These are phyloP conservation scores for Metopia argyrocephala DNA, from an alignment of 2,888 invertebrate genomes.

Conservation along the genomic window DNA sequence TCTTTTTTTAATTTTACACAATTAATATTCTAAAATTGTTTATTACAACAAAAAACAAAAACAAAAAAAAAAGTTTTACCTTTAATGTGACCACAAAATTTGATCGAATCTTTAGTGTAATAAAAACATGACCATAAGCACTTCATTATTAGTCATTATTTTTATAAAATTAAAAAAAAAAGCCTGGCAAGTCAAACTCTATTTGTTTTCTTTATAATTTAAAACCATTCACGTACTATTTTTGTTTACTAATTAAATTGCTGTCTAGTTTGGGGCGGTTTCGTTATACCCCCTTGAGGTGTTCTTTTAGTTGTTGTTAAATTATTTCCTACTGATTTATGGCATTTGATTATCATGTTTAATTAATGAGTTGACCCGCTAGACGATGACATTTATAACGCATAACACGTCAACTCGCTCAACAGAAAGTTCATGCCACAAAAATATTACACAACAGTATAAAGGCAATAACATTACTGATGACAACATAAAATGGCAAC, in stretches of 20 bases:
- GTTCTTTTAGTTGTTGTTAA: slow-evolving; percentile 52
- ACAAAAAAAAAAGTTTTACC: too few species aligned
- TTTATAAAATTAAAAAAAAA: neutral
- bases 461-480: slow-evolving; percentile 7
- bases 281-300: slow-evolving; percentile 37
- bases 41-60: too few species aligned
- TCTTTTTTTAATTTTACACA: too few species aligned
- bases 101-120: neutral
- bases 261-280: slow-evolving; percentile 38
- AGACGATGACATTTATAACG: slow-evolving; percentile 65
- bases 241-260: slow-evolving; percentile 47
- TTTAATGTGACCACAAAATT: too few species aligned
- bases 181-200: neutral
- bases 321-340: slow-evolving; percentile 65
- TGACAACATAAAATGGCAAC: neutral
- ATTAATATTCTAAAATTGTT: too few species aligned
- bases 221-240: neutral
- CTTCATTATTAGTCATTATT: slow-evolving; percentile 16
- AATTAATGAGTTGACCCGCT: slow-evolving; percentile 65
- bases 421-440: neutral
- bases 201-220: neutral
- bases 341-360: slow-evolving; percentile 67
- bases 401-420: slow-evolving; percentile 56
- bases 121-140: slow-evolving; percentile 16
- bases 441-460: neutral